Evolutionary conservation across 2,113 vertebrate genomes (phyloP).

Genomic region (Onychostoma macrolepis): DNA sequence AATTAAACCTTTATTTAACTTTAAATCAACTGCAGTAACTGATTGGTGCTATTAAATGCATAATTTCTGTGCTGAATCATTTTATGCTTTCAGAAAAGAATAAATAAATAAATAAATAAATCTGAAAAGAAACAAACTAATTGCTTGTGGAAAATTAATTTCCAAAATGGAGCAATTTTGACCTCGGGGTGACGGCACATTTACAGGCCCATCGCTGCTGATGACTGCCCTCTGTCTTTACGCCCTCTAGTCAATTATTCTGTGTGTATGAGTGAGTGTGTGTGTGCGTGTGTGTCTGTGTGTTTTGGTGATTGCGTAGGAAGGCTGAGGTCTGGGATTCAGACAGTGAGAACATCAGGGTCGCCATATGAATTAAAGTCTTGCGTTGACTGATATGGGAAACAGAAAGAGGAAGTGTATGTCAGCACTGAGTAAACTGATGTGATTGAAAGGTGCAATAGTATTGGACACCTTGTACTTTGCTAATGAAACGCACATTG

Average conservation of each 20-base stretch:
- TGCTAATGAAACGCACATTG: slow-evolving; percentile 1
- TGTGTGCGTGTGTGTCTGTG: not conserved
- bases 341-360: slow-evolving; percentile 17
- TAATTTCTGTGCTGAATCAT: not conserved
- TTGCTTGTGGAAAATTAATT: slow-evolving; percentile 14
- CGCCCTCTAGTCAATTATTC: slow-evolving; percentile 1
- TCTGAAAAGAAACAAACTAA: not conserved
- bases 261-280: not conserved
- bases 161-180: slow-evolving; percentile 12
- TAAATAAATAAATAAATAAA: no score
- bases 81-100: not conserved
- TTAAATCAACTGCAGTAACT: not conserved
- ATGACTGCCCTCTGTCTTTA: not conserved
- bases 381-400: slow-evolving; percentile 22
- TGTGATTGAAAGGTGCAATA: slow-evolving; percentile 28
- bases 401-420: slow-evolving; percentile 36
- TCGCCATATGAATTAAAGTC: not conserved
- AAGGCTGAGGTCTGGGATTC: slow-evolving; percentile 10
- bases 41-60: not conserved
- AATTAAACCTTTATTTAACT: not conserved
- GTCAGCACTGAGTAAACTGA: slow-evolving; percentile 18
- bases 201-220: not conserved
- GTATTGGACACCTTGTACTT: slow-evolving; percentile 19
- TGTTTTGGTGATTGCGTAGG: not conserved
- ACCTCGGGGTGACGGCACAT: not conserved